A percentile compares a stretch with the other conserved stretches of the same genome.
Conservation (phyloP, 2,888 invertebrate genomes). For the Conomelus anceps region DNA sequence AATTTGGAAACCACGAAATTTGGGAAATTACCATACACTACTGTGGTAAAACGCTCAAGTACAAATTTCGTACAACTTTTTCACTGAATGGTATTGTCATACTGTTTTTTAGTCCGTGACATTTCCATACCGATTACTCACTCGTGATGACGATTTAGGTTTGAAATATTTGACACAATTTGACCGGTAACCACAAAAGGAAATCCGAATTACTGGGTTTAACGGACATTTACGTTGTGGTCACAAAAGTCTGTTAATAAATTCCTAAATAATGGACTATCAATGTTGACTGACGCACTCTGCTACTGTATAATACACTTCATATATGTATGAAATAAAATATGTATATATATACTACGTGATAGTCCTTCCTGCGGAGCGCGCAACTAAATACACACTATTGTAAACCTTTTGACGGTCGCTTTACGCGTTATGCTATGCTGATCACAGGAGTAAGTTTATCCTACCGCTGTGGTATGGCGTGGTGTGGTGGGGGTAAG, state of each 20-base stretch:
- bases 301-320: no score
- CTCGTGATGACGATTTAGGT: background rate
- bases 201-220: background rate
- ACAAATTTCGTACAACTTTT: background rate
- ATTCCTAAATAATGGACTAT: background rate
- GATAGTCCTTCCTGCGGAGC: background rate
- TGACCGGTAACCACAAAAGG: background rate
- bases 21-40: no score
- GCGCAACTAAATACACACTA: background rate
- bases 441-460: background rate
- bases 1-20: no score
- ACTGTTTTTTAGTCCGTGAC: background rate
- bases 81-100: background rate
- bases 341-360: background rate
- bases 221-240: background rate
- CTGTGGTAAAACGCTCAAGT: background rate
- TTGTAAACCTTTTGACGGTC: background rate
- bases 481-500: background rate
- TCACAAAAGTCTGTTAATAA: background rate
- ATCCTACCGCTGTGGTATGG: background rate
- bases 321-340: background rate
- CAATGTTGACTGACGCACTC: background rate
- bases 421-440: background rate
- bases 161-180: background rate
- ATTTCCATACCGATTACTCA: background rate